Conservation (phyloP, 2,797 vertebrate genomes). For the Coregonus suidteri region DNA sequence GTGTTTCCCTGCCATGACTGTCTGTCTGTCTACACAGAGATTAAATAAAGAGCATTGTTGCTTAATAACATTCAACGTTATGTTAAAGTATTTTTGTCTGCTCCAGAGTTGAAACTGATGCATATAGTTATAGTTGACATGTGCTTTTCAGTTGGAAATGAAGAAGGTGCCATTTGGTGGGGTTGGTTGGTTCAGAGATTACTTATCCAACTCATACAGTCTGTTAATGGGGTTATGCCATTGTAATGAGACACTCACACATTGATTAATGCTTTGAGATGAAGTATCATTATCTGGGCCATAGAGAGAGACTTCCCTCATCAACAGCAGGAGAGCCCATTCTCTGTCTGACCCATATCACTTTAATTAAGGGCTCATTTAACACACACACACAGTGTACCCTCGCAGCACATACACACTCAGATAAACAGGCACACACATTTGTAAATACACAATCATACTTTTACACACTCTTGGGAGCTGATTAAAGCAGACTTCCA, state of each 20-base stretch:
- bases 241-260: neutral
- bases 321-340: conserved; percentile 18
- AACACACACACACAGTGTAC: conserved; percentile 13
- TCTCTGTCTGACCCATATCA: conserved; percentile 7
- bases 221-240: neutral
- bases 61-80: neutral
- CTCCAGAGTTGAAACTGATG: neutral
- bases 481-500: neutral
- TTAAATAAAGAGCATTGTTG: neutral
- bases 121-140: neutral
- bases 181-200: neutral
- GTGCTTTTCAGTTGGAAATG: neutral
- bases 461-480: neutral
- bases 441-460: neutral
- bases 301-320: conserved; percentile 40
- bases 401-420: neutral
- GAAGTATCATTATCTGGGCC: conserved; percentile 35
- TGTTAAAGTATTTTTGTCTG: neutral
- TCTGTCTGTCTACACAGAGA: neutral
- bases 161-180: neutral
- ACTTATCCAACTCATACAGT: neutral
- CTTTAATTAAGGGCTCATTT: conserved; percentile 3
- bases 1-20: neutral
- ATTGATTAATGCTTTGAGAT: conserved; percentile 14
- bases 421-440: neutral